Conservation (phyloP, 1,140 invertebrate species). For the Chlorops oryzae region DNA sequence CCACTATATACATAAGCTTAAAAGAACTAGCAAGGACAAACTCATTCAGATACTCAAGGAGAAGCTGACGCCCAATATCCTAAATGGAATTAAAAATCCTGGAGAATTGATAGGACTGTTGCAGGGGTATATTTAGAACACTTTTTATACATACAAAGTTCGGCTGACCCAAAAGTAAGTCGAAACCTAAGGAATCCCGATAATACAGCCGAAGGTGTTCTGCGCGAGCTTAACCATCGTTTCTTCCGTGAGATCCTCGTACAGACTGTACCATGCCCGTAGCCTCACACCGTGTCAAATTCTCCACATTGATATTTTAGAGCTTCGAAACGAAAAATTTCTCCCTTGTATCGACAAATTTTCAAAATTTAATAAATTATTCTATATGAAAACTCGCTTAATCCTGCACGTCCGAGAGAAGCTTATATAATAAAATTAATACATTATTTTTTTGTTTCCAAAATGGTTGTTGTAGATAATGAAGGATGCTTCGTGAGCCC, state of each 20-base stretch:
- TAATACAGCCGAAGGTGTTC: neutral
- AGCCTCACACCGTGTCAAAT: neutral
- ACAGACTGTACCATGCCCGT: neutral
- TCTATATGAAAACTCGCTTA: neutral
- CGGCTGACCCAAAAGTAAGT: neutral
- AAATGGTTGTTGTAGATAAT: no score
- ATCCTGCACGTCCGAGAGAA: conserved; percentile 1
- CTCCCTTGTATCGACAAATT: conserved; percentile 6
- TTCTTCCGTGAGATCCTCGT: conserved; percentile 1
- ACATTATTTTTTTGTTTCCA: neutral
- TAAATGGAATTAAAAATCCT: conserved; percentile 4
- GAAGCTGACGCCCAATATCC: neutral
- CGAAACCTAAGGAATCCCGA: neutral
- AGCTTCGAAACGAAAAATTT: conserved; percentile 6
- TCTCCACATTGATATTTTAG: conserved; percentile 3
- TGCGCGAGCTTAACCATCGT: neutral
- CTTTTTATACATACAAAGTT: neutral
- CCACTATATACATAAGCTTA: neutral
- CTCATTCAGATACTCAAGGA: neutral
- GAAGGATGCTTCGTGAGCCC: conserved; percentile 1
- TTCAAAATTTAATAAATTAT: no score
- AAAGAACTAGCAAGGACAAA: neutral
- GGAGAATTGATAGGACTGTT: neutral
- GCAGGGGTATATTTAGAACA: neutral
- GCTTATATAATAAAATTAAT: no score